These are phyloP conservation scores for Phrynocephalus forsythii DNA, from an alignment of 2,797 vertebrate genomes.

Conservation along the genomic window DNA sequence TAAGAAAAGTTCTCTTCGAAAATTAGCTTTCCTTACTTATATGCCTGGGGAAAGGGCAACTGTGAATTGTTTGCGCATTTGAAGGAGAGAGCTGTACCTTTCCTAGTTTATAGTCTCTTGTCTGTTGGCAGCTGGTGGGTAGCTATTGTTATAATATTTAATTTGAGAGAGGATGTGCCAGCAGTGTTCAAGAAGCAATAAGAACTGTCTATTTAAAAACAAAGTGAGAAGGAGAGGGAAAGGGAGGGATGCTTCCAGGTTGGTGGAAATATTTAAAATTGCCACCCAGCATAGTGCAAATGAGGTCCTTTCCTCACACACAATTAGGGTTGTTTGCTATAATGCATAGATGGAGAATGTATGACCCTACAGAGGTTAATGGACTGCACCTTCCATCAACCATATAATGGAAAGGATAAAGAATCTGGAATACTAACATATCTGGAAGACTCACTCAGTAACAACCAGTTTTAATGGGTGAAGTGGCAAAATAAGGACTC, in stretches of 20 bases:
- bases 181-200: background rate
- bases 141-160: slow-evolving; percentile 19
- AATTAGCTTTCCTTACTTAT: slow-evolving; percentile 48
- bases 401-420: background rate
- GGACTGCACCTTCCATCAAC: background rate
- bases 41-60: slow-evolving; percentile 43
- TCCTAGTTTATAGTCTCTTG: slow-evolving; percentile 28
- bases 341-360: background rate
- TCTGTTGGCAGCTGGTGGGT: slow-evolving; percentile 28
- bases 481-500: background rate
- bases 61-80: slow-evolving; percentile 31
- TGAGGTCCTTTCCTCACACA: background rate
- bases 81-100: slow-evolving; percentile 16
- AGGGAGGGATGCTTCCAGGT: slow-evolving; percentile 13
- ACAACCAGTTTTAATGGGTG: background rate
- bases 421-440: background rate
- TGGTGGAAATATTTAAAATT: slow-evolving; percentile 32
- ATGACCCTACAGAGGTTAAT: background rate
- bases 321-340: background rate
- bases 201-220: slow-evolving; percentile 4
- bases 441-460: background rate
- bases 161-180: background rate
- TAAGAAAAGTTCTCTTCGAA: slow-evolving; percentile 39
- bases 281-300: background rate
- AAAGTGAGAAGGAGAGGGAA: too few relatives aligned